Evolutionary conservation across 2,113 vertebrate species (phyloP).

Genomic region (Peromyscus californicus): DNA sequence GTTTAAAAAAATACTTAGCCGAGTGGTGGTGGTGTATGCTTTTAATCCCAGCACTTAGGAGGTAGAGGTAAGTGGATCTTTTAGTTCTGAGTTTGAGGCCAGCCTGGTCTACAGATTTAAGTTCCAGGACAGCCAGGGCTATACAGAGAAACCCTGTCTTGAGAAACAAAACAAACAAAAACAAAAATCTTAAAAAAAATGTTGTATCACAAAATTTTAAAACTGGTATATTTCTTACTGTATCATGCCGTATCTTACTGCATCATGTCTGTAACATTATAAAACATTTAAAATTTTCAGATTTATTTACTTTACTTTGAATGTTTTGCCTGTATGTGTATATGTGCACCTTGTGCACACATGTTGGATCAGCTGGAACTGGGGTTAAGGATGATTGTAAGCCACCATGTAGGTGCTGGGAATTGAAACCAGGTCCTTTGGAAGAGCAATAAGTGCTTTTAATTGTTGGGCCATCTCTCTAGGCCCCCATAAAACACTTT

Average conservation of each 20-base stretch:
- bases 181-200: not conserved
- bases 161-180: not conserved
- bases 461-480: not conserved
- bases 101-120: not conserved
- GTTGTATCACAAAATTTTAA: not conserved
- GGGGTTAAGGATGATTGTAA: not conserved
- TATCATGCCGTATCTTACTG: not conserved
- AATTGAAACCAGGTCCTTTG: not conserved
- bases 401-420: not conserved
- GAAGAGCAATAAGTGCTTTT: not conserved
- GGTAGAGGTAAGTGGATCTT: not conserved
- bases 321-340: not conserved
- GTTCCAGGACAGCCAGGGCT: not conserved
- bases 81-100: not conserved
- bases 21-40: not conserved
- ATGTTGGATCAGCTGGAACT: not conserved
- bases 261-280: not conserved
- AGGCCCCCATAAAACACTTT: not conserved
- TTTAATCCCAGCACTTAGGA: not conserved
- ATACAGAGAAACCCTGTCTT: not conserved
- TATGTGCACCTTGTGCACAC: not conserved
- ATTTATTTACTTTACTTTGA: not conserved
- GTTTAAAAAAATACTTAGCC: not conserved
- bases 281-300: not conserved
- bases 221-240: not conserved